Evolutionary conservation across 2,113 vertebrate species (phyloP).

Genomic region (Taxidea taxus): DNA sequence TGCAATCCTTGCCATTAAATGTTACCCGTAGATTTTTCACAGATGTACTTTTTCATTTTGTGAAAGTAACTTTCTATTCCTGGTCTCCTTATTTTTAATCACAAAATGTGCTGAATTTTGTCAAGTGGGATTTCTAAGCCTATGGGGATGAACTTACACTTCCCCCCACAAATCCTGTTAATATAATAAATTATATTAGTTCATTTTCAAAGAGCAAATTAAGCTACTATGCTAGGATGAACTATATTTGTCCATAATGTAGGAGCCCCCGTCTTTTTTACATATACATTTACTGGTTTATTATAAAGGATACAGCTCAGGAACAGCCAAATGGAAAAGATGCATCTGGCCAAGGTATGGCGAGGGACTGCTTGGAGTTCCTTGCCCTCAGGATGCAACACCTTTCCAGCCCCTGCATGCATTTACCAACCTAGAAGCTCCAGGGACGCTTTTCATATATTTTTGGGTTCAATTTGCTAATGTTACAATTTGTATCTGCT

Average conservation of each 20-base stretch:
- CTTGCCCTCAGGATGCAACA: not conserved
- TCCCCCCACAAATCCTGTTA: not conserved
- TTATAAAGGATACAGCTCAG: not conserved
- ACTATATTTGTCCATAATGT: not conserved
- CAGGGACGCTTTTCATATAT: not conserved
- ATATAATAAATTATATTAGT: not conserved
- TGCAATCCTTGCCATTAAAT: not conserved
- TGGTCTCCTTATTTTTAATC: not conserved
- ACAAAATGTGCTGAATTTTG: not conserved
- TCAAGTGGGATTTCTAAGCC: not conserved
- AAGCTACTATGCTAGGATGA: too few species aligned
- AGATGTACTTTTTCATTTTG: not conserved
- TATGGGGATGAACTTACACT: not conserved
- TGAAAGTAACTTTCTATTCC: not conserved
- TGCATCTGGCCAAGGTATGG: not conserved
- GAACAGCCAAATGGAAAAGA: not conserved
- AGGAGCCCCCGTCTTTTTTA: not conserved
- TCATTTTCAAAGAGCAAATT: not conserved
- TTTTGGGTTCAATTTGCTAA: not conserved
- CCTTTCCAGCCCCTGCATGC: not conserved
- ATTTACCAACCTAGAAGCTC: not conserved
- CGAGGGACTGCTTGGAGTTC: not conserved
- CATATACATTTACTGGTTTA: not conserved
- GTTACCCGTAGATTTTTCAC: not conserved
- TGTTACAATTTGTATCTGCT: not conserved